Base-by-base conservation (phyloP, 2,888 invertebrate genomes). In the Microplitis manilae region DNA sequence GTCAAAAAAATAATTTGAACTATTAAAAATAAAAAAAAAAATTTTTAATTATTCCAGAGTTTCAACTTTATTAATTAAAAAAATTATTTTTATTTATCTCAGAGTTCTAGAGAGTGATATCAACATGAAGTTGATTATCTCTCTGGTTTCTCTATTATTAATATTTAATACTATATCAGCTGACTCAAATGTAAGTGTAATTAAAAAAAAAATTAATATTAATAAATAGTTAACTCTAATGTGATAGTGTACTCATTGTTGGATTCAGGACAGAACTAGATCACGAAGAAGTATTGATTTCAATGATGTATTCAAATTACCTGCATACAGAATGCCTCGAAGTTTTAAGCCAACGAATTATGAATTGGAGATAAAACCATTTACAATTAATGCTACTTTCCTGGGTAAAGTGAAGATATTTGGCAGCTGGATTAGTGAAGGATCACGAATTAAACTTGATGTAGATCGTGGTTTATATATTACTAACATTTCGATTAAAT, bases 401-500 rank as follows among this genome's bases (percentile, higher is more conserved):
- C 92, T 91, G 75, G 96, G 96, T 0, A 90, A 91, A 73, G 93
- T 96, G 0, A 91, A 91, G 81, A 95, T 96, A 81, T 94, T 94
- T 84, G 89, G 95, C 17, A 94, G 92, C 1, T 95, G 94, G 92
- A 90, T 92, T 38, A 91, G 92, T 69, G 92, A 92, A 7, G 91
- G 93, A 0, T 92, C 93, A 77, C 92, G 92, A 84, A 92, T 96
- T 72, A 92, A 91, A 0, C 87, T 96, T 0, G 94, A 95, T 85
- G 93, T 93, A 5, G 93, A 94, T 80, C 93, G 92, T 30, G 93
- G 94, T 79, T 88, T 95, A 67, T 90, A 92, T 77, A 92, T 95
- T 73, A 88, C 91, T 6, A 90, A 92, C 83, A 91, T 94, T 30
- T 90, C 87, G 68, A 84, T 92, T 6, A 86, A 85, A 61, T 89